Evolutionary conservation across 92 coral and sea anemone genomes (phyloP).

Genomic region (Zoanthus sansibaricus): DNA sequence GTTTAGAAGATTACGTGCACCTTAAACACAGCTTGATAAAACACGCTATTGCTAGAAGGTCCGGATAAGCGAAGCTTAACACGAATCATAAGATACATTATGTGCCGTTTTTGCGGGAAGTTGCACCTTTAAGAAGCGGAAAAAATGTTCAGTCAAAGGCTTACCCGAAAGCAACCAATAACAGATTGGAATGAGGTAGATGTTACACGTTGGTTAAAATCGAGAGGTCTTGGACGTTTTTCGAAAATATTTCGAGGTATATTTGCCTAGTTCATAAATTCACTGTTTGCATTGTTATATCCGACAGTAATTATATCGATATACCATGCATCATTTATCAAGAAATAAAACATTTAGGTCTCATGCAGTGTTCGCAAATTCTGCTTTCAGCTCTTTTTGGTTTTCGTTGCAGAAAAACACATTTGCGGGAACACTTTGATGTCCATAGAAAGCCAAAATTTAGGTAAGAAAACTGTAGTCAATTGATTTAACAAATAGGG

Average conservation of each 20-base stretch:
- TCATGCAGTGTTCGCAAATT: not conserved
- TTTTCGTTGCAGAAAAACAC: constrained; percentile 31
- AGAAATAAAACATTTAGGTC: not conserved
- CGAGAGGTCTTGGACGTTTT: constrained; percentile 36
- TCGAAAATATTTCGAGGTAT: constrained; percentile 25
- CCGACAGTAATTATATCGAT: constrained; percentile 11
- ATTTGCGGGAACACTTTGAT: constrained; percentile 23
- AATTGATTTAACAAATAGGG: not conserved
- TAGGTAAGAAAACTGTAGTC: not conserved
- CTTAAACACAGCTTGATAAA: constrained; percentile 8
- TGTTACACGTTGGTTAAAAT: constrained; percentile 27
- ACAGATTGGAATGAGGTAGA: constrained; percentile 38
- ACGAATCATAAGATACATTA: not conserved
- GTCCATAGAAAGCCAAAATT: not conserved
- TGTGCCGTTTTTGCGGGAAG: not conserved
- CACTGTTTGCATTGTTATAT: not conserved
- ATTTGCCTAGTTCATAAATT: not conserved
- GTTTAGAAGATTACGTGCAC: constrained; percentile 33
- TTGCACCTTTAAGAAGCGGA: not conserved
- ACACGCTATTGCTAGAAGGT: not conserved
- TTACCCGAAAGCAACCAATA: constrained; percentile 5
- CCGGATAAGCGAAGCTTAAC: not conserved
- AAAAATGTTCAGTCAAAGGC: constrained; percentile 38
- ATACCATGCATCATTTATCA: not conserved
- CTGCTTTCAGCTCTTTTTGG: not conserved